Base-by-base conservation (phyloP, 2,888 invertebrate genomes). In the Rambutsinella grinnellia region DNA sequence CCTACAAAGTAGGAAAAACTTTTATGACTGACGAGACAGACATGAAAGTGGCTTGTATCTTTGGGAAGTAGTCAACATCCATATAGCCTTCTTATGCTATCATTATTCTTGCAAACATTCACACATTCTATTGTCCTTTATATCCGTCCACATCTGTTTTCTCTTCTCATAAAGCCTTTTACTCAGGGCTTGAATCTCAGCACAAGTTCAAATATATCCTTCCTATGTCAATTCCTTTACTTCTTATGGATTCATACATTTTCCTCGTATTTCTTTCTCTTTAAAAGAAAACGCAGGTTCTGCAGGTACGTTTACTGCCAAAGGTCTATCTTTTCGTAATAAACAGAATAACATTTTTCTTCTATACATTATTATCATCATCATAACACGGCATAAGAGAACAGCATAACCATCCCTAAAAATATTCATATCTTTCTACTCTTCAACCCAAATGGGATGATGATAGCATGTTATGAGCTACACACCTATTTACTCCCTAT, bases 31-130 rank as follows among this genome's bases (percentile, higher is more conserved):
- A 44, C 56, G 49, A 44, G 19, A 36, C 36, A 44, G 51, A 68
- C 61, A 61, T 69, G 69, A 60, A 68, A 69, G 69, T 69, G 69
- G 69, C 61, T 69, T 69, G 69, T 69, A 69, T 69, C 60, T 60
- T 19, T 19, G 56, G 66, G 47, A 66, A 66, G 47, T 24, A 66
- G 47, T 53, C 21, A 68, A 63, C 53, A 53, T 62, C 51, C 51
- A 62, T 62, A 27, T 46, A 23, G 23, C 26, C 27, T 17, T 49
- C 23, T 15, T 36, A 36, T 36, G 36, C 36, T 36, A 36, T 36
- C 36, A 36, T 36, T 13, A 36, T 5, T 36, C 36, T 36, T 36
- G 36, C 36, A 36, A 36, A 36, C 36, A 21, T 23, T 3, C 21
- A 44, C 27, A 56, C 21, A 36, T 36, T 13, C 19, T 21, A 13